Evolutionary conservation across 2,113 vertebrate genomes (phyloP).

Genomic region (Chiloscyllium plagiosum): DNA sequence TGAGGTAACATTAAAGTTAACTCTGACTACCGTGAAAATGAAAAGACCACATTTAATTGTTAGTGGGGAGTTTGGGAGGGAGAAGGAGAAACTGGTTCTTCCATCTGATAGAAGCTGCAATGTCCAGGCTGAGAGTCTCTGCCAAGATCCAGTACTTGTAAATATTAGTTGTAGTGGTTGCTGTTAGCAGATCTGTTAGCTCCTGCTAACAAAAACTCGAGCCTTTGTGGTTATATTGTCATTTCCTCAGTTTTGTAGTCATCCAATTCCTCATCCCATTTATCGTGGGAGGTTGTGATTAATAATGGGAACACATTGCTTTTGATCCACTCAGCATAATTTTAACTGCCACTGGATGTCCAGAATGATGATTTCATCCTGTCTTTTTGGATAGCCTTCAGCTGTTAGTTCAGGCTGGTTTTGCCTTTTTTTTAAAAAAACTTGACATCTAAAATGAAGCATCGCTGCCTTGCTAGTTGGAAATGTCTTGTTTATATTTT

Average conservation of each 20-base stretch:
- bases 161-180: not conserved
- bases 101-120: not conserved
- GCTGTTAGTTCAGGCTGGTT: not conserved
- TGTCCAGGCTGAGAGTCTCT: not conserved
- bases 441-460: not conserved
- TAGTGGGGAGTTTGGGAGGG: not conserved
- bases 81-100: not conserved
- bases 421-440: not conserved
- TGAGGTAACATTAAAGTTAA: not conserved
- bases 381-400: not conserved
- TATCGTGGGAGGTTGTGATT: not conserved
- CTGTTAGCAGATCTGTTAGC: not conserved
- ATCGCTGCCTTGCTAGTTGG: not conserved
- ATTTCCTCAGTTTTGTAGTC: not conserved
- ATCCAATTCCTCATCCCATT: not conserved
- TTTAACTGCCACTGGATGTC: not conserved
- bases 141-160: not conserved
- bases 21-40: not conserved
- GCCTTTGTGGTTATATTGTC: not conserved
- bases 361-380: not conserved
- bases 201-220: not conserved
- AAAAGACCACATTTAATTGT: not conserved
- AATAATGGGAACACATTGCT: not conserved
- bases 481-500: not conserved
- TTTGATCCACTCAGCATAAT: not conserved